Evolutionary conservation across 2,888 invertebrate species (phyloP), one percentile per base, ranked within the genome.

Genomic region (Leptothorax acervorum): DNA sequence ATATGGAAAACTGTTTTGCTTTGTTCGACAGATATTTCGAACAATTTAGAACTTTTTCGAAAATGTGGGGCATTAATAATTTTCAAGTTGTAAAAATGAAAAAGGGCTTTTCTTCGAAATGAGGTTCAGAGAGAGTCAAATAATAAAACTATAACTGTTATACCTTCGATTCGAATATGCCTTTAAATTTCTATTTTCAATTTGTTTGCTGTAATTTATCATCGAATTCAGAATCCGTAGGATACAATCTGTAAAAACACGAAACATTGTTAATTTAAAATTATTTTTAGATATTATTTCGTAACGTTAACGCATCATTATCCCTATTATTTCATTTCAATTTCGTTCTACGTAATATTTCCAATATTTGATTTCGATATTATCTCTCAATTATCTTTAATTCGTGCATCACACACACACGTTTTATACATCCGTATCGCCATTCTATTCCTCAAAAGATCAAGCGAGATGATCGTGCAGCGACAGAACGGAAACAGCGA

Each of bases 391-490:
- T 60, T 45, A 78, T 65, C 35, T 62, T 62, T n/a, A 51, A 76
- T 66, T 66, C 53, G 51, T 11, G 63, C 39, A 42, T 28, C 6
- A 23, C 6, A 18, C 35, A 18, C 6, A 23, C 6, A 18, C 35
- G 28, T 12, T 28, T 18, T 4, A 48, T 4, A 42, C 42, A 28
- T 18, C 18, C 39, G 11, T 42, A 28, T 55, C 8, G 28, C 11
- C n/a, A 39, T 65, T 23, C 23, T 12, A 15, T 45, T 53, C 18
- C 55, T 66, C 53, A 66, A 76, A 76, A 76, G 65, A 79, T 79
- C 57, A 70, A 70, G 48, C 71, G 31, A 79, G 28, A 79, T 79
- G 28, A 45, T 23, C 23, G 23, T 60, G 35, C 31, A 18, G 15
- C 35, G 60, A 48, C 35, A 12, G 48, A 48, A 45, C 35, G 28